Evolutionary conservation across 2,888 invertebrate genomes (phyloP), one percentile per base, ranked within the genome.

Genomic region (Mycalesis mineus): DNA sequence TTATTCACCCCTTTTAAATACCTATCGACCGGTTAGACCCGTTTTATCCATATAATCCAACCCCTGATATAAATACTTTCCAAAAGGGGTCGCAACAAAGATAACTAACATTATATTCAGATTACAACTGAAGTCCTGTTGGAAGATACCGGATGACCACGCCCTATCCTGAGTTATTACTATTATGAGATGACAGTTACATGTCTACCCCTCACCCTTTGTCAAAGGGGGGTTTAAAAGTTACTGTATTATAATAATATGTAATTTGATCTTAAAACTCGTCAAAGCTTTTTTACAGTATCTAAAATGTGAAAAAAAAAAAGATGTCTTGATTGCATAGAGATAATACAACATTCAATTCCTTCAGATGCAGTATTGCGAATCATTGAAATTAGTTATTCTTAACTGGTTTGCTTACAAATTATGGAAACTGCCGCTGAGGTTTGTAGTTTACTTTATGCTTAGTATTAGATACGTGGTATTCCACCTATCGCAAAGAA

Each of bases 101-200:
- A 77, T 14, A 67, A 67, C 65, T 57, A 65, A 74, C 78, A 73
- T 87, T 74, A 71, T 68, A 75, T 84, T 80, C 70, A 78, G 72
- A 74, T 79, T 78, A 75, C 71, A 65, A 72, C 70, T 72, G 74
- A 72, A 69, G 70, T 81, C 77, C 73, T 76, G 81, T 84, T 83
- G 79, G 80, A 75, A 80, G 78, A 72, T 69, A 80, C 80, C 75
- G 73, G 75, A 73, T 72, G 70, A 76, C 84, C 87, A 83, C 88
- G 85, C 88, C 88, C 81, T 84, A 88, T 89, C 88, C 85, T 79
- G 72, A 65, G 60, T 63, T 66, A 70, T 70, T 60, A 72, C 52
- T 52, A 52, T 52, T 52, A 52, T 52, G 74, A 74, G 66, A 71
- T 77, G 84, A 81, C 88, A 83, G 83, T 84, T 83, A 79, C 51